These are phyloP conservation scores for Ailuropoda melanoleuca DNA, from an alignment of 2,113 vertebrate genomes.

Conservation along the genomic window DNA sequence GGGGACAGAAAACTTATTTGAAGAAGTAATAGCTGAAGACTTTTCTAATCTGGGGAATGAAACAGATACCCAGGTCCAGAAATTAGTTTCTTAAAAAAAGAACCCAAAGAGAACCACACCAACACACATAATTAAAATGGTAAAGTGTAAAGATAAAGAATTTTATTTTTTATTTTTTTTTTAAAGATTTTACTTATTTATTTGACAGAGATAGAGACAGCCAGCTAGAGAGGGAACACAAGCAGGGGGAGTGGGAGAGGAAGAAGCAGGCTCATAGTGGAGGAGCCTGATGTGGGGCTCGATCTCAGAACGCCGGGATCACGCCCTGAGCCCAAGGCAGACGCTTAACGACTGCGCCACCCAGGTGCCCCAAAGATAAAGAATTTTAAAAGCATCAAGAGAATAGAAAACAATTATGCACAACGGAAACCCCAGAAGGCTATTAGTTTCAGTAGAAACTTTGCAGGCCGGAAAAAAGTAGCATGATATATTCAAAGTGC, in stretches of 20 bases:
- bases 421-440: background rate
- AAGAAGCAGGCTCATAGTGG: too few species aligned
- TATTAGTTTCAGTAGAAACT: background rate
- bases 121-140: background rate
- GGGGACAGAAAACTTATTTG: background rate
- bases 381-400: background rate
- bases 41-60: background rate
- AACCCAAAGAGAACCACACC: background rate
- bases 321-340: too few species aligned
- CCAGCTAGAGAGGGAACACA: too few species aligned
- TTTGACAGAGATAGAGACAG: too few species aligned
- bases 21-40: background rate
- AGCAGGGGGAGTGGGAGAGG: too few species aligned
- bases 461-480: background rate
- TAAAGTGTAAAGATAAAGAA: background rate
- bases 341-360: too few species aligned
- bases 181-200: too few species aligned
- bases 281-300: too few species aligned
- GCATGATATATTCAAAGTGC: background rate
- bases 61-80: background rate
- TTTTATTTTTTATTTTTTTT: background rate
- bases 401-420: background rate
- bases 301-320: too few species aligned
- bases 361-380: too few species aligned
- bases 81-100: background rate